Conservation (phyloP, 2,888 invertebrate species). For the Sarcophaga rosellei region DNA sequence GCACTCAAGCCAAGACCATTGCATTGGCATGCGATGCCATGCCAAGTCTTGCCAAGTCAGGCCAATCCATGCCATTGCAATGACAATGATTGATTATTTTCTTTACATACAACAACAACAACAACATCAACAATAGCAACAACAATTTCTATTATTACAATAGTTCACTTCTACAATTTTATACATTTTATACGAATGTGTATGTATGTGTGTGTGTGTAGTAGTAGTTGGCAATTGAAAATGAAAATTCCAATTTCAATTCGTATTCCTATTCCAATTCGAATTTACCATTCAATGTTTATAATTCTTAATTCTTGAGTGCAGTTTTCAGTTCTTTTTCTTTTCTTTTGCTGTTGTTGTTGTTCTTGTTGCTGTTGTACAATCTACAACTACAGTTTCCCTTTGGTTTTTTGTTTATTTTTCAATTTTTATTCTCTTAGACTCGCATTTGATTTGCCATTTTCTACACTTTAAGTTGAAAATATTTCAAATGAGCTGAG, state of each 20-base stretch:
- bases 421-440: background rate
- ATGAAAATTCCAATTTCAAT: constrained; percentile 39
- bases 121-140: background rate
- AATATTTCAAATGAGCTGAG: constrained; percentile 17
- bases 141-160: constrained; percentile 19
- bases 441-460: constrained; percentile 46
- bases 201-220: too few species aligned
- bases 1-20: constrained; percentile 5
- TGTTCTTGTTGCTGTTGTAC: constrained; percentile 27
- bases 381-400: background rate
- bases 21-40: background rate
- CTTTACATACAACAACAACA: constrained; percentile 5
- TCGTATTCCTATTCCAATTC: constrained; percentile 13
- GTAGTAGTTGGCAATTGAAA: constrained; percentile 44
- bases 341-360: too few species aligned
- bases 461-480: constrained; percentile 30
- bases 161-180: background rate
- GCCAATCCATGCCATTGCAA: constrained; percentile 14
- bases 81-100: constrained; percentile 63
- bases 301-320: constrained; percentile 43
- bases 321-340: constrained; percentile 14
- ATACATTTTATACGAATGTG: background rate
- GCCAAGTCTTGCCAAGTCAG: background rate
- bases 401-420: background rate
- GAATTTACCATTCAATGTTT: constrained; percentile 45